These are phyloP conservation scores for Pseudorectes ferrugineus DNA, from an alignment of 2,113 vertebrate genomes.

Conservation along the genomic window DNA sequence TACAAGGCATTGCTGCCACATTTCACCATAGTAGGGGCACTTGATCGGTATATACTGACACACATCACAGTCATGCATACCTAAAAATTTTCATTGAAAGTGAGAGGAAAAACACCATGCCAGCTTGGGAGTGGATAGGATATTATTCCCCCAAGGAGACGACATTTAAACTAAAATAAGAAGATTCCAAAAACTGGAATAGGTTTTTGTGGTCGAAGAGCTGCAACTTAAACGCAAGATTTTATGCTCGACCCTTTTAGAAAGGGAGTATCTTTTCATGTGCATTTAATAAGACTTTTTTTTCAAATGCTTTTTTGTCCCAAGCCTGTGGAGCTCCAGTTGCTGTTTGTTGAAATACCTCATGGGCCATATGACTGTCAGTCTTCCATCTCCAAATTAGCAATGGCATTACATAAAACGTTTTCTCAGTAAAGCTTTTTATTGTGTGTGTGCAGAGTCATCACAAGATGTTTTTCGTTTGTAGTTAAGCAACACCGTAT, in stretches of 20 bases:
- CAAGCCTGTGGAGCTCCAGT: neutral
- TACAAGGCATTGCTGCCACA: neutral
- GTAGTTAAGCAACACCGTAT: conserved; percentile 49
- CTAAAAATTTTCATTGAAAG: neutral
- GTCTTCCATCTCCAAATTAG: conserved; percentile 58
- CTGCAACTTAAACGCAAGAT: neutral
- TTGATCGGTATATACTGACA: neutral
- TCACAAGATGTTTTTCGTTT: conserved; percentile 64
- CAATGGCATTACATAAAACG: conserved; percentile 50
- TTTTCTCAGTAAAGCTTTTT: conserved; percentile 56
- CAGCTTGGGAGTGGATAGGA: neutral
- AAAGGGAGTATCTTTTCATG: conserved; percentile 19
- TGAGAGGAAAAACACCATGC: neutral
- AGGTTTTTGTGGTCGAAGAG: neutral
- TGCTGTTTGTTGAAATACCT: conserved; percentile 48
- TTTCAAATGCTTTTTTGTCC: conserved; percentile 1
- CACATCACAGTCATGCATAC: neutral
- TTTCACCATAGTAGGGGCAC: neutral
- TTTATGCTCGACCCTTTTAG: neutral
- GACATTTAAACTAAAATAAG: neutral
- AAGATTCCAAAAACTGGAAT: neutral
- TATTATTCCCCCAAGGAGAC: neutral
- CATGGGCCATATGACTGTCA: conserved; percentile 50
- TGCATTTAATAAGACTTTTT: conserved; percentile 29
- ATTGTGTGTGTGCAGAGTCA: conserved; percentile 57